Evolutionary conservation across 1,140 invertebrate species (phyloP).

Genomic region (Propsilocerus akamusi): DNA sequence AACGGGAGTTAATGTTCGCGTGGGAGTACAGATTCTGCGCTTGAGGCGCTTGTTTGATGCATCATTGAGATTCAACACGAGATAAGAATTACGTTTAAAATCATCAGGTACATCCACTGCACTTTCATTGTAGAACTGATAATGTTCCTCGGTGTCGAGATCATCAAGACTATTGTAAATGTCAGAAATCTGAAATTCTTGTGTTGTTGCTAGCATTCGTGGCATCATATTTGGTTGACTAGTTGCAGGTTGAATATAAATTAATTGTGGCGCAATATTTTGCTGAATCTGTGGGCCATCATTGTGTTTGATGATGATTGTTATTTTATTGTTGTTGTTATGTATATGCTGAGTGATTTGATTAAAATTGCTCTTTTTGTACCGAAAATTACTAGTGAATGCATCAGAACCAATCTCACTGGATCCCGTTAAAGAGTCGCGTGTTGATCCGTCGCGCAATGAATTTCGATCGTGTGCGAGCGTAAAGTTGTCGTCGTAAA

Average conservation of each 20-base stretch:
- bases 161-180: neutral
- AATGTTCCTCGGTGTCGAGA: neutral
- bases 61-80: neutral
- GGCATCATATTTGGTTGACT: neutral
- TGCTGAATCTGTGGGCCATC: neutral
- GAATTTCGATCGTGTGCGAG: neutral
- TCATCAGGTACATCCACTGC: neutral
- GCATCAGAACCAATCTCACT: neutral
- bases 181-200: neutral
- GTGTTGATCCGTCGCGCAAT: neutral
- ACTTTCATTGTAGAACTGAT: constrained; percentile 1
- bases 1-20: neutral
- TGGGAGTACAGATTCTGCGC: neutral
- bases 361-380: neutral
- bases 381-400: neutral
- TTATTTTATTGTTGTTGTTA: neutral
- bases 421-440: neutral
- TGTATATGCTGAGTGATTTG: neutral
- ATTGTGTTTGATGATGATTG: neutral
- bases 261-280: neutral
- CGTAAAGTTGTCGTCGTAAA: neutral
- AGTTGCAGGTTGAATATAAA: neutral
- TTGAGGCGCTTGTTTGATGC: neutral
- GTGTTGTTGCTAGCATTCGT: neutral
- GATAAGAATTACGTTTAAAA: neutral